Percentiles rank a stretch among this genome's conserved stretches.
phyloP scores from a whole-genome alignment of 2,888 invertebrate genomes.

The Drosophila limbata region DNA sequence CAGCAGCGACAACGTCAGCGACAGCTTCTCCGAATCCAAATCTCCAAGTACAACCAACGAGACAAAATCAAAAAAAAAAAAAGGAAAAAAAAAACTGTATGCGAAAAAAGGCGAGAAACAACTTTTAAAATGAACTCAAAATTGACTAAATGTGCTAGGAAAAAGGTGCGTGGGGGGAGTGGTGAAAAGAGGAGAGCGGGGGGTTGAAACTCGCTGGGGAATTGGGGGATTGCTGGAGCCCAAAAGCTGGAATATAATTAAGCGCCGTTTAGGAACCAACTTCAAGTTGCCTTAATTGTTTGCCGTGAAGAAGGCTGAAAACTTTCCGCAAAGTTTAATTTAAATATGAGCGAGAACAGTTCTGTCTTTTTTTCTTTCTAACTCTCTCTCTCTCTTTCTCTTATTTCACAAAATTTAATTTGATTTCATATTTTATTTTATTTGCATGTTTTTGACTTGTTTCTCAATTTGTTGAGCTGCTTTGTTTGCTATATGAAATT shows the following conservation, averaged over 20 bases:
- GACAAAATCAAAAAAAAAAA: constrained; percentile 16
- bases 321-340: constrained; percentile 76
- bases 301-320: constrained; percentile 47
- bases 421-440: constrained; percentile 29
- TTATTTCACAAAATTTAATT: constrained; percentile 13
- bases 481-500: constrained; percentile 37
- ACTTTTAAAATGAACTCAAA: constrained; percentile 78
- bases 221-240: constrained; percentile 19
- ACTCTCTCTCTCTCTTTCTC: not conserved
- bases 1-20: constrained; percentile 57
- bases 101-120: constrained; percentile 32
- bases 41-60: constrained; percentile 15
- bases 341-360: constrained; percentile 70
- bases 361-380: not conserved
- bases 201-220: constrained; percentile 51
- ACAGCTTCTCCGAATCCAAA: constrained; percentile 48
- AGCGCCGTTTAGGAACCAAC: constrained; percentile 74
- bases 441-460: constrained; percentile 4
- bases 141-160: constrained; percentile 77
- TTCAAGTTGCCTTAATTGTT: constrained; percentile 63
- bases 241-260: constrained; percentile 71
- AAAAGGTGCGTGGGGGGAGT: constrained; percentile 54
- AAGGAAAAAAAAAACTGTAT: constrained; percentile 7
- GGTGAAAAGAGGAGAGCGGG: not conserved
- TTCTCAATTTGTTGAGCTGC: constrained; percentile 10